A percentile compares a stretch with the other conserved stretches of the same genome.
Conservation (phyloP, 2,113 vertebrate genomes). For the Planiliza haematocheilus region DNA sequence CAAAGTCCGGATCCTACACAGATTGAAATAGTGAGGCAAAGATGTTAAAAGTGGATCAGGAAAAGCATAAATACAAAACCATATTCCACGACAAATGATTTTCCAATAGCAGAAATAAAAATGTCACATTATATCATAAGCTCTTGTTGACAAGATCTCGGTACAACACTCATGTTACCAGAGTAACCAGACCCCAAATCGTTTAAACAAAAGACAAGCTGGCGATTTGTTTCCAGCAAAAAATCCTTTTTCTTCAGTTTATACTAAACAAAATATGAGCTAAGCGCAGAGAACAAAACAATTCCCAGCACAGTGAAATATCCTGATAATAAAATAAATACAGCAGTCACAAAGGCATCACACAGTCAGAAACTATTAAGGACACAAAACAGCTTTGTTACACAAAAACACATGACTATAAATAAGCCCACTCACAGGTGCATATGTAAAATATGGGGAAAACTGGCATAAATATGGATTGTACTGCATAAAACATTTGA, state of each 20-base stretch:
- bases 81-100: not conserved
- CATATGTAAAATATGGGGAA: conserved; percentile 1
- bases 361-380: conserved; percentile 10
- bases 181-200: conserved; percentile 12
- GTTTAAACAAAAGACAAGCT: conserved; percentile 4
- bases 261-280: conserved; percentile 22
- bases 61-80: not conserved
- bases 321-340: conserved; percentile 23
- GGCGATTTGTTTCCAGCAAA: conserved; percentile 2
- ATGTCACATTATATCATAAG: not conserved
- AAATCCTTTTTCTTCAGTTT: conserved; percentile 13
- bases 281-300: conserved; percentile 20
- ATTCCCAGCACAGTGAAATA: conserved; percentile 10
- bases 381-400: conserved; percentile 20
- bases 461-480: conserved; percentile 39
- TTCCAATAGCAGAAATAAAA: conserved; percentile 20
- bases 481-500: conserved; percentile 42
- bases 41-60: not conserved
- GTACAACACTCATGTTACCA: conserved; percentile 30
- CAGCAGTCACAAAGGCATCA: conserved; percentile 10
- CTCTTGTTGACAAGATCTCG: conserved; percentile 18
- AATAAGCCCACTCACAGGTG: conserved; percentile 1
- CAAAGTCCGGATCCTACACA: conserved; percentile 91
- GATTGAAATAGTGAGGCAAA: conserved; percentile 21
- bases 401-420: conserved; percentile 24